A percentile compares a stretch with the other conserved stretches of the same genome.
Evolutionary conservation across 2,797 vertebrate genomes (phyloP).

Genomic region (Myotis daubentonii): DNA sequence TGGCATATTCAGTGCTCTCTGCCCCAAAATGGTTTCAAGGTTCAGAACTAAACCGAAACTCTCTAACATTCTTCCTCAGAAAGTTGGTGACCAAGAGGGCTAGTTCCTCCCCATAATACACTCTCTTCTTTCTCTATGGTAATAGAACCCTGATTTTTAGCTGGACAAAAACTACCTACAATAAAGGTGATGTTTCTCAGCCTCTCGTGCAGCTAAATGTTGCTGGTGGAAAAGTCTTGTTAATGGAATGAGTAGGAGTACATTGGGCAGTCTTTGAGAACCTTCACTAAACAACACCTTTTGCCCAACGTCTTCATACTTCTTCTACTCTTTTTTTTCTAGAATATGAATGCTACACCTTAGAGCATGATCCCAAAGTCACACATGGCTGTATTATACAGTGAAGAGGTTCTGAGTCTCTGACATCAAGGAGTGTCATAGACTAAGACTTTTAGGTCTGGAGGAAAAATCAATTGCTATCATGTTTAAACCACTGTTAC

Average conservation of each 20-base stretch:
- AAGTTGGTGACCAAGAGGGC: not conserved
- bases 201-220: not conserved
- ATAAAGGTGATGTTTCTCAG: not conserved
- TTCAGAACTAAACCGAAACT: not conserved
- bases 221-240: not conserved
- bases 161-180: not conserved
- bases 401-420: not conserved
- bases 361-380: not conserved
- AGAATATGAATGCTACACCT: not conserved
- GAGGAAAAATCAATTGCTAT: not conserved
- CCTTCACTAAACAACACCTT: not conserved
- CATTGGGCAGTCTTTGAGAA: not conserved
- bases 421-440: not conserved
- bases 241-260: not conserved
- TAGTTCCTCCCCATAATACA: not conserved
- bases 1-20: not conserved
- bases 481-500: not conserved
- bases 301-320: not conserved
- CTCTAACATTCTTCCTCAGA: not conserved
- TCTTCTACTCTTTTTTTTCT: not conserved
- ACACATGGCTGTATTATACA: not conserved
- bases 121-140: not conserved
- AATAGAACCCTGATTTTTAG: not conserved
- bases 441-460: not conserved
- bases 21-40: not conserved